Percentiles rank a stretch among this genome's conserved stretches.
Evolutionary conservation across 1,140 invertebrate species (phyloP).

Genomic region (Hycleus cichorii): DNA sequence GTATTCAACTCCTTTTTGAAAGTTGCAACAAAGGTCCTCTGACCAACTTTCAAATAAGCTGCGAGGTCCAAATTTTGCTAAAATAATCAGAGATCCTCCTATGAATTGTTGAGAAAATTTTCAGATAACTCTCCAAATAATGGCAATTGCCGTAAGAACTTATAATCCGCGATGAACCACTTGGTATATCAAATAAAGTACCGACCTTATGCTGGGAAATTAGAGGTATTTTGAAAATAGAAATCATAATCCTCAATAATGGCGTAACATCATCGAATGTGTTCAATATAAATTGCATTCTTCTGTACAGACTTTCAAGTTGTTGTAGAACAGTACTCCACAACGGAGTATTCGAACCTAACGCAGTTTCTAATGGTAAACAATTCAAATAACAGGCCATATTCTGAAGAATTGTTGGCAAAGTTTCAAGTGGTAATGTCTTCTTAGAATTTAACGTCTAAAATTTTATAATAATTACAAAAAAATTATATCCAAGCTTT

Average conservation of each 20-base stretch:
- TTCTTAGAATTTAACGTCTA: slow-evolving; percentile 83
- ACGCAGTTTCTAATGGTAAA: slow-evolving; percentile 74
- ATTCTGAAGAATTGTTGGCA: slow-evolving; percentile 75
- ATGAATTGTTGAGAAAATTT: too few relatives aligned
- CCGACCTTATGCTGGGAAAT: slow-evolving; percentile 70
- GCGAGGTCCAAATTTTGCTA: too few relatives aligned
- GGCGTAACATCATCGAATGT: slow-evolving; percentile 67
- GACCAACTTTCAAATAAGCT: too few relatives aligned
- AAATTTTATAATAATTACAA: slow-evolving; percentile 26
- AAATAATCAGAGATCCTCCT: too few relatives aligned
- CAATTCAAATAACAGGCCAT: slow-evolving; percentile 90
- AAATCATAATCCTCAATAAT: slow-evolving; percentile 76
- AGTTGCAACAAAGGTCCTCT: too few relatives aligned
- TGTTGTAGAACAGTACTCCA: slow-evolving; percentile 78
- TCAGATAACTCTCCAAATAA: too few relatives aligned
- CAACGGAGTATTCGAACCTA: slow-evolving; percentile 54
- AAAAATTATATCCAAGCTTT: background rate
- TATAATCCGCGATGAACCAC: background rate
- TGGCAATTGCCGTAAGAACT: too few relatives aligned
- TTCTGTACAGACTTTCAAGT: slow-evolving; percentile 77
- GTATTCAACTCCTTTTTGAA: too few relatives aligned
- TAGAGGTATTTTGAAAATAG: slow-evolving; percentile 76
- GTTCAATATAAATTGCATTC: slow-evolving; percentile 65
- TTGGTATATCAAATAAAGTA: slow-evolving; percentile 4
- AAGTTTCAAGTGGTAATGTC: slow-evolving; percentile 67